Base-by-base conservation (phyloP, 2,113 vertebrate genomes). In the Cyprichromis sp. region DNA sequence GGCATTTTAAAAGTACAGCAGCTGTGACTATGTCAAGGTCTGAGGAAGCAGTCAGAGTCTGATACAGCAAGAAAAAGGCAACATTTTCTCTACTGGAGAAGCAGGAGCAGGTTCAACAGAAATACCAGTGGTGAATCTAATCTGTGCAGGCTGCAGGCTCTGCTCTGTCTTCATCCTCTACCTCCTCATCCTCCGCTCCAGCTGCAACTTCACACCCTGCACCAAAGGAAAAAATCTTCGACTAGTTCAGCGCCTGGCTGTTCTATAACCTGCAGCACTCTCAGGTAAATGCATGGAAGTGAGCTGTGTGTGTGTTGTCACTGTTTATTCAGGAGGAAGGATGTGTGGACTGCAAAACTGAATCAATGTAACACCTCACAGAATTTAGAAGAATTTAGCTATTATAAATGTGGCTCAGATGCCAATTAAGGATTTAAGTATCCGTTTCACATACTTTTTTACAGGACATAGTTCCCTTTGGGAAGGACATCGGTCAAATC, bases 221-320 rank as follows among this genome's bases (percentile, higher is more conserved):
- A 88, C 83, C 85, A 82, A 81, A 79, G 34, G n/a, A 85, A 63
- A 45, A 57, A 26, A 85, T 80, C 54, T 24, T 36, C 81, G 14
- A 34, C 52, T 13, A 8, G 81, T 82, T 73, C 81, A 26, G 34
- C 29, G 9, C 36, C 81, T 21, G 84, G 63, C 55, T 86, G 53
- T 8, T 29, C 78, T 16, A 9, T 6, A 53, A 73, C 79, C 88
- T 79, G 82, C 86, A 7, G 82, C 50, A 82, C 9, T 86, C 80
- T 84, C 83, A 94, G 93, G 93, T 94, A 93, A 90, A 90, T 12
- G 59, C 50, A 80, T 86, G 59, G n/a, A 76, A 14, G 57, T 13
- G 31, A 63, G 57, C 38, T 85, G 16, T 10, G 7, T 31, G 7
- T 31, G 85, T 81, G 19, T 31, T 55, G 57, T 53, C 45, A 4